Evolutionary conservation across 2,113 vertebrate species (phyloP), one percentile per base, ranked within the genome.

Genomic region (Climacteris rufus): DNA sequence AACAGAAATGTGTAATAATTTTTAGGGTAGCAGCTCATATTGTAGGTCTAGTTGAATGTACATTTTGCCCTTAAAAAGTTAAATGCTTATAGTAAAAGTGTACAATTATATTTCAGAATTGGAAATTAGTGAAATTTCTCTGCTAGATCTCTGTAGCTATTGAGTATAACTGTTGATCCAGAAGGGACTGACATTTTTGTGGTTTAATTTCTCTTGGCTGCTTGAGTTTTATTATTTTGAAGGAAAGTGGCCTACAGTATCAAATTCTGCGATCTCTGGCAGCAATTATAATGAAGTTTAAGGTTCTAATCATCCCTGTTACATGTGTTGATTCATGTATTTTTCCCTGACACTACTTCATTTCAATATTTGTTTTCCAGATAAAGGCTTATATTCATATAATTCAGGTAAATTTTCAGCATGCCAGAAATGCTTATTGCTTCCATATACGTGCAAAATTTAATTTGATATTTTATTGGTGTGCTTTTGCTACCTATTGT

Each of bases 401-500:
- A 99, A 98, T 98, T 98, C 99, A 99, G 99, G 99, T 99, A 99
- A 99, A 97, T 95, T 96, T 95, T 92, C 92, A 97, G 98, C 97
- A 98, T 97, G 98, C 87, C 74, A 95, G 93, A 86, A 90, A 77
- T 94, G 90, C 97, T 96, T 96, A 89, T 69, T 96, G 98, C 97
- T 96, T 98, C 91, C 69, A 90, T 91, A 69, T 80, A 94, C 40
- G 65, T 93, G 95, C 84, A 93, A 54, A 91, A 57, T 91, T 93
- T 91, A 86, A 82, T 93, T 90, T 79, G 33, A 13, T 94, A 83
- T 94, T 95, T 93, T 96, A n/a, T 96, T 93, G 35, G 44, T 97
- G 94, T 97, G 90, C 83, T 97, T 97, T 94, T 94, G 96, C 93
- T 97, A 83, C 18, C 70, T 96, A 18, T 70, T 96, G 75, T 97